These are phyloP conservation scores for Cantharis flavilabris DNA, from an alignment of 2,888 invertebrate genomes.

Conservation along the genomic window DNA sequence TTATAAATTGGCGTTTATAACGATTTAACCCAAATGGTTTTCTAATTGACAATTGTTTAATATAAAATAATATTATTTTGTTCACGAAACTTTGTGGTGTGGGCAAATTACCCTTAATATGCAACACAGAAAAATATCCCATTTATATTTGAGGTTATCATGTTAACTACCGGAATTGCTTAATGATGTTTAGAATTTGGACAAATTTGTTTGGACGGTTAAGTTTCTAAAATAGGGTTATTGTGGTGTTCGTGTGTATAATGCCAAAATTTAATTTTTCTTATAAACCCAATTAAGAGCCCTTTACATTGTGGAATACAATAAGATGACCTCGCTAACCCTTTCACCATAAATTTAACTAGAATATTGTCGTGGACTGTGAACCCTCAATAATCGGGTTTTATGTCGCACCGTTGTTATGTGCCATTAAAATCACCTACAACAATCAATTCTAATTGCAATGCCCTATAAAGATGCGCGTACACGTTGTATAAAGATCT, in stretches of 20 bases:
- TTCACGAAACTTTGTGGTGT: background rate
- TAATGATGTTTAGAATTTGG: background rate
- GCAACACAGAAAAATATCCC: background rate
- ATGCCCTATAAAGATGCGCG: constrained; percentile 51
- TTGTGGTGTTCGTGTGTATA: background rate
- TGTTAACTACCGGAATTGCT: background rate
- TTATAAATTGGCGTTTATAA: background rate
- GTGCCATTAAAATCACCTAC: constrained; percentile 54
- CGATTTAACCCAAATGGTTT: background rate
- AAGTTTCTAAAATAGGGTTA: background rate
- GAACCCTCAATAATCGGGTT: constrained; percentile 49
- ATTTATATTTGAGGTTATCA: background rate
- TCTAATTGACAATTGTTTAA: background rate
- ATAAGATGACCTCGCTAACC: constrained; percentile 42
- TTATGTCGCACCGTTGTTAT: constrained; percentile 51
- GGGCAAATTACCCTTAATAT: background rate
- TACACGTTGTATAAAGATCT: constrained; percentile 48
- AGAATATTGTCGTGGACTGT: constrained; percentile 36
- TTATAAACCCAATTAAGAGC: constrained; percentile 38
- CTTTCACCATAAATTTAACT: constrained; percentile 46
- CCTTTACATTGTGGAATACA: constrained; percentile 35
- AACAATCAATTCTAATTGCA: constrained; percentile 56
- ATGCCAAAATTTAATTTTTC: constrained; percentile 21
- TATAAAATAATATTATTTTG: background rate
- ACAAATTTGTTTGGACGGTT: background rate